Conservation (phyloP, 2,113 vertebrate species). For the Hypanus sabinus region DNA sequence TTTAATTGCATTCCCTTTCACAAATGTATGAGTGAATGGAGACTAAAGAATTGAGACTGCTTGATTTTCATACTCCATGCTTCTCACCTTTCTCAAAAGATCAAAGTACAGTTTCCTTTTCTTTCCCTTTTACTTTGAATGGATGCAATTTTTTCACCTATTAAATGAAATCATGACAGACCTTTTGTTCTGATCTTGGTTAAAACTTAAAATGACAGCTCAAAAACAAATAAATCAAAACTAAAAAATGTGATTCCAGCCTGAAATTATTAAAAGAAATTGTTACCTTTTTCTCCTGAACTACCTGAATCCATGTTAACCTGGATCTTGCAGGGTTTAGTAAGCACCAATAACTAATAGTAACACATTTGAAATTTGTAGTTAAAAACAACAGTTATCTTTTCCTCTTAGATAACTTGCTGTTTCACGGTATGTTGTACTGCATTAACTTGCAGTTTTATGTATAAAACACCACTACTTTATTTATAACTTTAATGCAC, state of each 20-base stretch:
- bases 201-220: neutral
- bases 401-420: neutral
- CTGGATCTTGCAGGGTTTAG: neutral
- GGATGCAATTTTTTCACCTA: constrained; percentile 21
- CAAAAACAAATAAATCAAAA: constrained; percentile 11
- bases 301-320: neutral
- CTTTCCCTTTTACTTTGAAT: constrained; percentile 25
- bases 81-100: constrained; percentile 41
- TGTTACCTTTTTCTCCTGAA: neutral
- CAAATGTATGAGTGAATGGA: constrained; percentile 3
- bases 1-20: constrained; percentile 41
- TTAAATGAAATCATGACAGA: constrained; percentile 24
- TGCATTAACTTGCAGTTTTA: neutral
- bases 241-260: neutral
- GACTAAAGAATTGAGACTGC: constrained; percentile 19
- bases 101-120: constrained; percentile 38
- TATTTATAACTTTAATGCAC: neutral
- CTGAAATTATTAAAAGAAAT: neutral
- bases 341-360: neutral
- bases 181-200: constrained; percentile 5
- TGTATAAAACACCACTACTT: neutral
- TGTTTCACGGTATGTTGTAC: neutral
- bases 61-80: constrained; percentile 36
- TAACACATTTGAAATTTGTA: neutral
- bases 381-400: neutral